Evolutionary conservation across 2,888 invertebrate genomes (phyloP), one percentile per base, ranked within the genome.

Genomic region (Tenthredo livida): DNA sequence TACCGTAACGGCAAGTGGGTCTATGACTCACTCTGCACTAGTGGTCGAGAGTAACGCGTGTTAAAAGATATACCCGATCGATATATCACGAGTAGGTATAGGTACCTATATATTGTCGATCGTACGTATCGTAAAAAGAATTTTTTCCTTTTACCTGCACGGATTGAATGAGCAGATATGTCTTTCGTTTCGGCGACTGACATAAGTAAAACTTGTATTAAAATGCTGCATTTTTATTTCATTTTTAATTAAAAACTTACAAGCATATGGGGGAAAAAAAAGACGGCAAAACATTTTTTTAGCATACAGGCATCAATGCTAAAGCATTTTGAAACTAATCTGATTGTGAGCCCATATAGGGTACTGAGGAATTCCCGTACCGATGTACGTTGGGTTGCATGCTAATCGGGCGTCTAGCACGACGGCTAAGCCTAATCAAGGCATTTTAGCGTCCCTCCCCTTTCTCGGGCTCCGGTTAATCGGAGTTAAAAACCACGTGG

Each of bases 21-120:
- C 77, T 77, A 54, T 77, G 77, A 77, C 77, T 77, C 77, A 77
- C 77, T 77, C 77, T 15, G 25, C 29, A 21, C n/a, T 40, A 73
- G 43, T 40, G 43, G 43, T 43, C 73, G 73, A 73, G 73, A 77
- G 21, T 17, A 15, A 29, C 50, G 50, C 50, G 47, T 37, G 50
- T 54, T 54, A 25, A 25, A 75, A 75, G 47, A 47, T 47, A 47
- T 47, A 47, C 21, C 75, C 75, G 75, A 75, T 75, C 75, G 75
- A 75, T 75, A 47, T 75, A 75, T 73, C 47, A 73, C 43, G 2
- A 73, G 33, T 37, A n/a, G n/a, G n/a, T n/a, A n/a, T n/a, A n/a
- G n/a, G n/a, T n/a, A n/a, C n/a, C n/a, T n/a, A n/a, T n/a, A 75
- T n/a, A 75, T n/a, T 72, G 40, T 75, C 25, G 25, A 47, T 75